Evolutionary conservation across 2,113 vertebrate genomes (phyloP).

Genomic region (Thymallus thymallus): DNA sequence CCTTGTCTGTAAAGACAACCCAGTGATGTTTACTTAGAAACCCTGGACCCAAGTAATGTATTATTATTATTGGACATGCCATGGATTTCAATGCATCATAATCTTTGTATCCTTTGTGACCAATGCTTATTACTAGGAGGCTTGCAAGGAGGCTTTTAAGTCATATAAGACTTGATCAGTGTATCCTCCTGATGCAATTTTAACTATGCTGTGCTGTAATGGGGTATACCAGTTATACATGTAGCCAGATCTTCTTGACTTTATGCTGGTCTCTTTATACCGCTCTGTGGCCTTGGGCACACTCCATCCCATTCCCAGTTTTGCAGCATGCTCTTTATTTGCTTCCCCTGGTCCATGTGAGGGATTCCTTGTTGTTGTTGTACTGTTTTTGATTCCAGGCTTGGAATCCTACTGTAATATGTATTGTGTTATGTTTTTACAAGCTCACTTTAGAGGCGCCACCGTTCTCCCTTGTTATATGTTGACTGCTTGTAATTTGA

Average conservation of each 20-base stretch:
- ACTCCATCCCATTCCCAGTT: slow-evolving; percentile 45
- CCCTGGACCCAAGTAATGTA: slow-evolving; percentile 10
- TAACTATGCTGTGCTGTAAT: slow-evolving; percentile 44
- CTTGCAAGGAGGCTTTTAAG: slow-evolving; percentile 25
- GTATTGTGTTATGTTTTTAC: not conserved
- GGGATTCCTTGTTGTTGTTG: not conserved
- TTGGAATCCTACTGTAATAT: not conserved
- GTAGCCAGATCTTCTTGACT: slow-evolving; percentile 19
- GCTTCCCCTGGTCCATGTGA: not conserved
- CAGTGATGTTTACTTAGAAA: slow-evolving; percentile 49
- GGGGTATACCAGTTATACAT: slow-evolving; percentile 28
- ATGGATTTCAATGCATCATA: slow-evolving; percentile 10
- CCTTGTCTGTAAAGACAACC: slow-evolving; percentile 30
- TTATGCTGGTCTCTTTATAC: slow-evolving; percentile 21
- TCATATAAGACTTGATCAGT: slow-evolving; percentile 26
- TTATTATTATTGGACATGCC: slow-evolving; percentile 9
- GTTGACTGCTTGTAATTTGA: slow-evolving; percentile 19
- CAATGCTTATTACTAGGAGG: slow-evolving; percentile 13
- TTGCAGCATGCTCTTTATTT: slow-evolving; percentile 24
- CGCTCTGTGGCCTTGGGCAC: slow-evolving; percentile 46
- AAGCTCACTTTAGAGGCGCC: slow-evolving; percentile 6
- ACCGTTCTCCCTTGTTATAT: slow-evolving; percentile 10
- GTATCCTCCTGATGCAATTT: slow-evolving; percentile 7
- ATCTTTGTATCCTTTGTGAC: not conserved
- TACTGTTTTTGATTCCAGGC: not conserved